Percentiles rank a stretch among this genome's conserved stretches.
Conservation (phyloP, 2,888 invertebrate species). For the Drosophila algonquin region DNA sequence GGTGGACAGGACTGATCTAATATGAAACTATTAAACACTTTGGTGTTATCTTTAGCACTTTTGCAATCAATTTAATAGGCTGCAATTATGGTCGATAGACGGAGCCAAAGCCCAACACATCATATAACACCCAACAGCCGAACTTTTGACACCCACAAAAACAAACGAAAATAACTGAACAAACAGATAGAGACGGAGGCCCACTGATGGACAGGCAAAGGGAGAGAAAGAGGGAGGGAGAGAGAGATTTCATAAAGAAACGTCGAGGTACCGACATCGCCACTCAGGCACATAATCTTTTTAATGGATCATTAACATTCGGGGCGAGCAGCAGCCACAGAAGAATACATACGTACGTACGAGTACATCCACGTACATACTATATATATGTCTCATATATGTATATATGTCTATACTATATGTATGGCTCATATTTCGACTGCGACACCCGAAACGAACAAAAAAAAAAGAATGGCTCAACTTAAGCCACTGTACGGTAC, state of each 20-base stretch:
- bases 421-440: constrained; percentile 31
- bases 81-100: constrained; percentile 53
- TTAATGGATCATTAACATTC: constrained; percentile 80
- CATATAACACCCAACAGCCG: constrained; percentile 40
- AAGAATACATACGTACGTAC: not conserved
- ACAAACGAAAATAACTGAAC: constrained; percentile 34
- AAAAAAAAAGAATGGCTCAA: constrained; percentile 38
- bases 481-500: constrained; percentile 22
- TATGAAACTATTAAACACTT: not conserved
- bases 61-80: constrained; percentile 54
- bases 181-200: constrained; percentile 23
- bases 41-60: constrained; percentile 18
- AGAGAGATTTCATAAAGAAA: constrained; percentile 40
- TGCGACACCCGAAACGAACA: constrained; percentile 30
- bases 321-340: constrained; percentile 48
- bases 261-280: constrained; percentile 35
- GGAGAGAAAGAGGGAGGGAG: not conserved
- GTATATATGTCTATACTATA: not conserved
- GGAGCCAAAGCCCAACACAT: constrained; percentile 55
- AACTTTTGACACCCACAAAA: constrained; percentile 62
- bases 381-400: not conserved
- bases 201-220: not conserved
- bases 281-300: constrained; percentile 69
- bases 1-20: not conserved
- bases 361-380: constrained; percentile 2